A percentile compares a stretch with the other conserved stretches of the same genome.
These are phyloP conservation scores for Troilus luridus DNA, from an alignment of 2,888 invertebrate genomes.

Conservation along the genomic window DNA sequence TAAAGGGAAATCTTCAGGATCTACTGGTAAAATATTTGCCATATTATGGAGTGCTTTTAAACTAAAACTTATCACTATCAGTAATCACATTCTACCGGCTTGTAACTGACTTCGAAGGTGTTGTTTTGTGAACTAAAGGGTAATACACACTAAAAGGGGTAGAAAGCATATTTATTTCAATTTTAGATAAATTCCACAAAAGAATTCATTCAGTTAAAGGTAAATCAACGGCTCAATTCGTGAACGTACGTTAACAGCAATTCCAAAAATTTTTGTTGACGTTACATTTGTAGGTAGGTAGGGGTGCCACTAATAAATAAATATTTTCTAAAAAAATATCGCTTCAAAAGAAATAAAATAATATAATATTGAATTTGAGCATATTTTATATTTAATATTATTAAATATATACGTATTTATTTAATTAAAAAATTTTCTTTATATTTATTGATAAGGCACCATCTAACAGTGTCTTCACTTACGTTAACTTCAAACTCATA, in stretches of 20 bases:
- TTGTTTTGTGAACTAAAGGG: constrained; percentile 18
- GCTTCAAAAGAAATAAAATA: not conserved
- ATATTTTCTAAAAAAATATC: not conserved
- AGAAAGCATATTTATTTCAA: constrained; percentile 16
- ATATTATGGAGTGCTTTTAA: constrained; percentile 21
- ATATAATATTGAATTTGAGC: not conserved
- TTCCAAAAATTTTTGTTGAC: constrained; percentile 53
- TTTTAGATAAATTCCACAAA: not conserved
- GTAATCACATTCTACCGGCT: constrained; percentile 58
- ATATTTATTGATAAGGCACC: constrained; percentile 39
- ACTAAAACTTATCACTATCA: not conserved
- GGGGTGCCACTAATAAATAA: constrained; percentile 23
- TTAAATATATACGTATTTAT: not conserved
- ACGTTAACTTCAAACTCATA: constrained; percentile 54
- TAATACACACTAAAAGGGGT: not conserved
- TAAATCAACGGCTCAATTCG: constrained; percentile 7
- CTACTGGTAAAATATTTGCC: constrained; percentile 66
- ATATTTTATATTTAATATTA: not conserved
- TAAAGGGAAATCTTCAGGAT: constrained; percentile 82
- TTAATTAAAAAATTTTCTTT: not conserved
- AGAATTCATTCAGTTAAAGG: not conserved
- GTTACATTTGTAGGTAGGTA: constrained; percentile 46
- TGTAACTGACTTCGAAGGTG: constrained; percentile 42
- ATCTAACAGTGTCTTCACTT: not conserved
- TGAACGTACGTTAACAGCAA: not conserved